Conservation (phyloP, 2,113 vertebrate species). For the Neolamprologus sp. region DNA sequence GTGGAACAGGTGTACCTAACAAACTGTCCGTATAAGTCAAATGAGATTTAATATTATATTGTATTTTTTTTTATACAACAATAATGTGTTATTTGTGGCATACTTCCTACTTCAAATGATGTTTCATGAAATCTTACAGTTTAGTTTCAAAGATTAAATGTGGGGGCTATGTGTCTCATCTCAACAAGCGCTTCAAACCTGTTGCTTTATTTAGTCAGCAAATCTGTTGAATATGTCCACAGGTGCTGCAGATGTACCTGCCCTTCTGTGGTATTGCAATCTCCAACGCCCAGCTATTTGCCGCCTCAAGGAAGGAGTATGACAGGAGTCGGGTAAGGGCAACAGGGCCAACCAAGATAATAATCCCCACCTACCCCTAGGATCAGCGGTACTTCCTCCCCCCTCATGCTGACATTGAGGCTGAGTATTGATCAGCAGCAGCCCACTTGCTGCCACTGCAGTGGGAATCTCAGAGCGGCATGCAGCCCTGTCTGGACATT, state of each 20-base stretch:
- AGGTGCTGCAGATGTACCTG: constrained; percentile 99
- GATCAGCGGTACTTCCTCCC: constrained; percentile 23
- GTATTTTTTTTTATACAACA: not conserved
- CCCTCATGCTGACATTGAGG: constrained; percentile 48
- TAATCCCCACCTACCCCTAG: not conserved
- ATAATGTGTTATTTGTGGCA: not conserved
- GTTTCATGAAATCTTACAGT: not conserved
- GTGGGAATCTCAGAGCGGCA: constrained; percentile 32
- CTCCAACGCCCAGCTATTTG: constrained; percentile 95
- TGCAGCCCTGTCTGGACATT: constrained; percentile 34
- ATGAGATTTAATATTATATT: not conserved
- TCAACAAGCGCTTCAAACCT: not conserved
- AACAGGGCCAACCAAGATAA: not conserved
- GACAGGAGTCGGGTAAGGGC: constrained; percentile 93
- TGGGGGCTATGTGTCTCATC: not conserved
- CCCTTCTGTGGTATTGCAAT: constrained; percentile 98
- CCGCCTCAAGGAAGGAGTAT: constrained; percentile 96
- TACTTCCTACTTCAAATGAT: not conserved
- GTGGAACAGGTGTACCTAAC: not conserved
- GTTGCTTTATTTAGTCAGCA: not conserved
- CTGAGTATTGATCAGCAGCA: constrained; percentile 57
- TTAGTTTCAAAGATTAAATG: not conserved
- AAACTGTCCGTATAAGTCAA: not conserved
- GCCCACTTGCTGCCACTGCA: constrained; percentile 52
- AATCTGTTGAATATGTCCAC: constrained; percentile 35